Evolutionary conservation across 2,888 invertebrate genomes (phyloP).

Genomic region (Myopa testacea): DNA sequence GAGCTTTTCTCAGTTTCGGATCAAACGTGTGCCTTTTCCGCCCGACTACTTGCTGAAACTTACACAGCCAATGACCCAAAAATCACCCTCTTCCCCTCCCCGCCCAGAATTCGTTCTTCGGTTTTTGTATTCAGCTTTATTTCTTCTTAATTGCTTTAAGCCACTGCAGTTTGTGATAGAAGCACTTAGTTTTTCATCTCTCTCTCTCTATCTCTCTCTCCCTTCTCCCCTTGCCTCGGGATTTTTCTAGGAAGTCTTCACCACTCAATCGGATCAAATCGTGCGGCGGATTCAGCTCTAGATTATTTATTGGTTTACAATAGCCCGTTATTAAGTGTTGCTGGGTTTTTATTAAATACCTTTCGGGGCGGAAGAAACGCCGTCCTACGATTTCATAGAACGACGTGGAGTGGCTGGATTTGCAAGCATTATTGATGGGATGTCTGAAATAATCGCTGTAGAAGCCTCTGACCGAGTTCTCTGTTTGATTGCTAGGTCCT

Average conservation of each 20-base stretch:
- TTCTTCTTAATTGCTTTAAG: constrained; percentile 41
- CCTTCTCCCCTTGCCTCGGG: neutral
- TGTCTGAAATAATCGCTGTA: constrained; percentile 21
- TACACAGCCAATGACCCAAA: neutral
- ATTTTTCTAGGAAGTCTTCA: neutral
- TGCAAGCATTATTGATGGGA: constrained; percentile 19
- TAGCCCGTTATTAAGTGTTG: constrained; percentile 18
- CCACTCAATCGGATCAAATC: neutral
- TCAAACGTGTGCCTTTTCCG: neutral
- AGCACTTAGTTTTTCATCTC: neutral
- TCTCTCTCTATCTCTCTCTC: neutral
- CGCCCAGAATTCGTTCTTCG: neutral
- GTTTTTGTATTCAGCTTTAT: neutral
- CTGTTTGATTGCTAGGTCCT: neutral
- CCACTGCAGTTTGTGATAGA: constrained; percentile 25
- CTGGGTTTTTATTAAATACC: constrained; percentile 25
- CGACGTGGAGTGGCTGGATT: neutral
- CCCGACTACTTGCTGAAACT: neutral
- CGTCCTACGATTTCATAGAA: neutral
- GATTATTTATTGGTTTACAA: constrained; percentile 31
- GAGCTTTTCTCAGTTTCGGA: neutral
- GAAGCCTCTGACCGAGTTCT: neutral
- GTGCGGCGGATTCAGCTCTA: neutral
- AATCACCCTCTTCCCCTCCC: neutral
- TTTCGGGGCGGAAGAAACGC: neutral